Evolutionary conservation across 2,113 vertebrate species (phyloP).

Genomic region (Pelodiscus sinensis): DNA sequence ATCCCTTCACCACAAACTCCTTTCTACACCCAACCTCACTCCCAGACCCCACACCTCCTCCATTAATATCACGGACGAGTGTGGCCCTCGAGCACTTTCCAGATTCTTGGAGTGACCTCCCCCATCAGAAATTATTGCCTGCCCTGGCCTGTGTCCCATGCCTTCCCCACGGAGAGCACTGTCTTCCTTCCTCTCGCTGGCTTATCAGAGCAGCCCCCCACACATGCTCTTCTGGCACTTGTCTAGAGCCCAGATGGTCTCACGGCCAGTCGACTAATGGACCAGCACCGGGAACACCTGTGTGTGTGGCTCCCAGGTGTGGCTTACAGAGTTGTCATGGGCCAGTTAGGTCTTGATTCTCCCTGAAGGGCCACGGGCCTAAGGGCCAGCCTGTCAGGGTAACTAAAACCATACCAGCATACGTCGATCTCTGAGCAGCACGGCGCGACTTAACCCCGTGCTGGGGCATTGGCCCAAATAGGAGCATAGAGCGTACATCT

Average conservation of each 20-base stretch:
- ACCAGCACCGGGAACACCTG: neutral
- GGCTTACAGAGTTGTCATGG: neutral
- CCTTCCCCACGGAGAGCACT: neutral
- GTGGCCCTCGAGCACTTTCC: no score
- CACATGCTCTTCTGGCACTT: neutral
- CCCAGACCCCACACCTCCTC: no score
- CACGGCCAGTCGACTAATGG: neutral
- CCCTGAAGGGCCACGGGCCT: neutral
- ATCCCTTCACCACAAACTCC: no score
- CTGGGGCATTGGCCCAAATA: neutral
- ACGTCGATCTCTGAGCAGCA: neutral
- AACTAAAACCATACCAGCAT: neutral
- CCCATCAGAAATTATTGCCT: no score
- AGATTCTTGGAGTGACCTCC: no score
- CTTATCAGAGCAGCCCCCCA: neutral
- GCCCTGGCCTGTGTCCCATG: neutral
- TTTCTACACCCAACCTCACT: no score
- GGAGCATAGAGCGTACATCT: neutral
- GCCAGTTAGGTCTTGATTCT: neutral
- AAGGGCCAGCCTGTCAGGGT: accelerated
- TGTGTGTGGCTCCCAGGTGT: neutral
- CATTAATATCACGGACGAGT: no score
- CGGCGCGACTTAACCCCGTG: neutral
- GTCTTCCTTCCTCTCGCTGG: neutral
- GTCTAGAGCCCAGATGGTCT: neutral